Base-by-base conservation (phyloP, 2,888 invertebrate species). In the Malthinus flaveolus region DNA sequence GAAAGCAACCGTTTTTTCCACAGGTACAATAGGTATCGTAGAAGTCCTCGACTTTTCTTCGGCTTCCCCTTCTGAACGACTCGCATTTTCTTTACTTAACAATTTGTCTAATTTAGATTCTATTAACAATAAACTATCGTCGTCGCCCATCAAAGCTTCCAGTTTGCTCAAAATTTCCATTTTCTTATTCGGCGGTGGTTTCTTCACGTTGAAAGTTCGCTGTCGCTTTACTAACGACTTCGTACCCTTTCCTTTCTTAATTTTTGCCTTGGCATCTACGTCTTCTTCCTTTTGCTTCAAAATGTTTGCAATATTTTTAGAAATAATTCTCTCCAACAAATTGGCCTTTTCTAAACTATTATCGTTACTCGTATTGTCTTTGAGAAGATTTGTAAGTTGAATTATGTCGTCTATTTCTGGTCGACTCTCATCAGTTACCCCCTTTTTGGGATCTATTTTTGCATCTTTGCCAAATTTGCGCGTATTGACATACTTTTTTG, bases 271-370 rank as follows among this genome's bases (percentile, higher is more conserved):
- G n/a, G 13, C 39, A 6, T 42, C 15, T 1, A n/a, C 9, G 15
- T 13, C 23, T n/a, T 23, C 23, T 8, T 6, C 39, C 4, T 36
- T 36, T 11, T 46, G 31, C 5, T 36, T 34, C 8, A 52, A 45
- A 12, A 34, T 11, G 5, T 7, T 12, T 8, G 13, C 11, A 23
- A 52, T 33, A 15, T 46, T 52, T 10, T 33, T 32, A 1, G 32
- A 33, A 9, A 52, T 52, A 32, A 52, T 45, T 1, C 10, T 37
- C 9, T 52, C 35, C 10, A 45, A 36, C 31, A 33, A 5, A 8
- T 10, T 13, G 12, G 10, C n/a, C 12, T 45, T 23, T 7, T 39
- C 9, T 8, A 9, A 3, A 34, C 32, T 39, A 1, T 36, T 12
- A 3, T n/a, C 8, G 12, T 32, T 42, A 3, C 3, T 47, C 31